Percentiles rank a stretch among this genome's conserved stretches.
These are phyloP conservation scores for Burhinus bistriatus DNA, from an alignment of 2,113 vertebrate genomes.

Conservation along the genomic window DNA sequence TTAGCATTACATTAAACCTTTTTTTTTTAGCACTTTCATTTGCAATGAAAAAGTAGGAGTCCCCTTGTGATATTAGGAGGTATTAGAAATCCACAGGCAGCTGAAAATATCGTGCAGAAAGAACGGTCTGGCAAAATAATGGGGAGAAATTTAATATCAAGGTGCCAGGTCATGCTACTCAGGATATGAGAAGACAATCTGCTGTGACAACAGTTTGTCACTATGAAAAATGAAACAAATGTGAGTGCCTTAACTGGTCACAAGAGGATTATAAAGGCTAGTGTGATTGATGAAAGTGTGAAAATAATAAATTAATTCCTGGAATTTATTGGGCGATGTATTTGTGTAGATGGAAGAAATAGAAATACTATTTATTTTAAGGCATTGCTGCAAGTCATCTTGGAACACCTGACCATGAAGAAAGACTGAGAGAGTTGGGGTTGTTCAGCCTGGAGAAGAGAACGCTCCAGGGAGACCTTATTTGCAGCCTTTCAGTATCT, in stretches of 20 bases:
- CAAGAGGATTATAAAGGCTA: neutral
- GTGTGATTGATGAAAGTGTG: neutral
- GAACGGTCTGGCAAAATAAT: neutral
- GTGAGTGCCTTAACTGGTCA: neutral
- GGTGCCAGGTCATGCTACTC: neutral
- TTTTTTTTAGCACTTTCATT: neutral
- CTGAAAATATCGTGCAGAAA: accelerated
- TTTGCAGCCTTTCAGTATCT: no score
- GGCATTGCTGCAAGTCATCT: neutral
- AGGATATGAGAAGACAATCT: neutral
- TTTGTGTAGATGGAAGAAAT: neutral
- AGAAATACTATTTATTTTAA: neutral
- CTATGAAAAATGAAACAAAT: neutral
- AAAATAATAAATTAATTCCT: neutral
- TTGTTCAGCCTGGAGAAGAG: no score
- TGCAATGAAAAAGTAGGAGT: neutral
- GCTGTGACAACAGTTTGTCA: neutral
- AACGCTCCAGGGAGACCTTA: no score
- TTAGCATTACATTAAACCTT: neutral
- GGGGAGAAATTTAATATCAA: neutral
- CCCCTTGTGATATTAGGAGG: neutral
- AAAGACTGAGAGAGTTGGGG: no score
- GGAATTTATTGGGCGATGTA: neutral
- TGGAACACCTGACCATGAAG: neutral
- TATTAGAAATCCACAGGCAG: neutral